These are phyloP conservation scores for Oncopodura yosiiana DNA, from an alignment of 1,140 invertebrate species.

Conservation along the genomic window DNA sequence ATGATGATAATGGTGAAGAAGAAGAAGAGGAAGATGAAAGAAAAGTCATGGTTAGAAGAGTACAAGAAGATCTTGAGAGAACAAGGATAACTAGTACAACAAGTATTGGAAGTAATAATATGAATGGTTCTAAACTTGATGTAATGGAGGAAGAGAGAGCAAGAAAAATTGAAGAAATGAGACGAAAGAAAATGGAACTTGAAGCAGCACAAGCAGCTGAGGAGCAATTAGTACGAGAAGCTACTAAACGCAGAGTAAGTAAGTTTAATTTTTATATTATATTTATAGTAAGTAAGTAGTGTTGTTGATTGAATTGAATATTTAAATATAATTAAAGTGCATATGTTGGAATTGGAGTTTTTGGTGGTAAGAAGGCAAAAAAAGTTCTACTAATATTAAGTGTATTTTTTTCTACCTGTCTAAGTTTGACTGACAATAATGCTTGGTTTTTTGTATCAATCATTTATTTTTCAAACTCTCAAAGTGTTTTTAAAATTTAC, in stretches of 20 bases:
- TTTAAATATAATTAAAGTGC: constrained; percentile 14
- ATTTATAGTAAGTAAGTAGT: neutral
- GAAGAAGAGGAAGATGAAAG: constrained; percentile 43
- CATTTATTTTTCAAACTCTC: neutral
- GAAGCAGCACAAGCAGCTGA: constrained; percentile 35
- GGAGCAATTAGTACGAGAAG: constrained; percentile 32
- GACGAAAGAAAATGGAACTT: constrained; percentile 45
- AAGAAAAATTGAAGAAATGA: constrained; percentile 47
- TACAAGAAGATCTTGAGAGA: constrained; percentile 41
- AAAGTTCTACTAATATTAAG: neutral
- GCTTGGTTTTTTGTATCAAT: neutral
- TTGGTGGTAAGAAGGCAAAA: constrained; percentile 1
- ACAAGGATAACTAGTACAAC: constrained; percentile 32
- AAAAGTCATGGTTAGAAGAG: constrained; percentile 36
- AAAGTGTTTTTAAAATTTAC: neutral
- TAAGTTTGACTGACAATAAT: no score
- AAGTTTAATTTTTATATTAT: constrained; percentile 1
- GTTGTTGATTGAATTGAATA: constrained; percentile 6
- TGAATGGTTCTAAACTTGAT: constrained; percentile 34
- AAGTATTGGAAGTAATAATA: constrained; percentile 35
- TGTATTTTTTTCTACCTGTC: neutral
- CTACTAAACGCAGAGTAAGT: constrained; percentile 36
- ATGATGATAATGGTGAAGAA: constrained; percentile 66
- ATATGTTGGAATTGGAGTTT: constrained; percentile 13
- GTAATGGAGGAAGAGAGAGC: constrained; percentile 45